A percentile compares a stretch with the other conserved stretches of the same genome.
Conservation (phyloP, 2,888 invertebrate genomes). For the Erebia ligea region DNA sequence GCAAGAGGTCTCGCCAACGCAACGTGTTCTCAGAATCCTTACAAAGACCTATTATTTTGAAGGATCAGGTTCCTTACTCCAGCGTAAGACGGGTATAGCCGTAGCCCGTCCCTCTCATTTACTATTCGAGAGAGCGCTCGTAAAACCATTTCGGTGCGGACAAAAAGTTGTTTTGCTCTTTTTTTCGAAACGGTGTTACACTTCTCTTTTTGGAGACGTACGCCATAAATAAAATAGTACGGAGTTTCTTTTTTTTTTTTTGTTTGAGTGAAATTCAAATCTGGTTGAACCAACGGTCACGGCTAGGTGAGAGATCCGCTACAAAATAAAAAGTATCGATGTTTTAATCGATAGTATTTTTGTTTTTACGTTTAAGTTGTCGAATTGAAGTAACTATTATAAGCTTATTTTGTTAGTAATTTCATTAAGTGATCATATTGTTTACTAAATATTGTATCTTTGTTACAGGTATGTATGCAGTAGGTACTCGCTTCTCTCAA, state of each 20-base stretch:
- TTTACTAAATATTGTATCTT: not conserved
- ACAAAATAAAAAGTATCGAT: conserved; percentile 10
- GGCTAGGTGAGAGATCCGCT: conserved; percentile 13
- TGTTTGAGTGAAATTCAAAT: conserved; percentile 66
- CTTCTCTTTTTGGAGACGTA: conserved; percentile 68
- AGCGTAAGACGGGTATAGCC: conserved; percentile 51
- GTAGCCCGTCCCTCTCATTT: conserved; percentile 60
- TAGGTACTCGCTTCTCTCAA: not conserved
- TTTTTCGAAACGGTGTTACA: conserved; percentile 48
- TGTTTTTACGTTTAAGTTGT: not conserved
- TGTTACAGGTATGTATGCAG: conserved; percentile 5
- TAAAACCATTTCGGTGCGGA: conserved; percentile 74
- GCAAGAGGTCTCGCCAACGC: conserved; percentile 43
- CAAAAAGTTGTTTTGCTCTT: conserved; percentile 81
- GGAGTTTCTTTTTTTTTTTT: conserved; percentile 47
- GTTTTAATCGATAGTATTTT: not conserved
- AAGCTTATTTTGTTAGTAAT: not conserved
- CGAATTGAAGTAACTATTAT: not conserved
- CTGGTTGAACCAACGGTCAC: conserved; percentile 65
- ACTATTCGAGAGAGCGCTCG: conserved; percentile 77
- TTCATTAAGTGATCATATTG: not conserved
- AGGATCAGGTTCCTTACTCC: conserved; percentile 67
- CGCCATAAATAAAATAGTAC: conserved; percentile 75
- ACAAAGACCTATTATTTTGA: conserved; percentile 60
- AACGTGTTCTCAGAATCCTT: conserved; percentile 66